Evolutionary conservation across 2,797 vertebrate genomes (phyloP).

Genomic region (Corythornis leucogaster): DNA sequence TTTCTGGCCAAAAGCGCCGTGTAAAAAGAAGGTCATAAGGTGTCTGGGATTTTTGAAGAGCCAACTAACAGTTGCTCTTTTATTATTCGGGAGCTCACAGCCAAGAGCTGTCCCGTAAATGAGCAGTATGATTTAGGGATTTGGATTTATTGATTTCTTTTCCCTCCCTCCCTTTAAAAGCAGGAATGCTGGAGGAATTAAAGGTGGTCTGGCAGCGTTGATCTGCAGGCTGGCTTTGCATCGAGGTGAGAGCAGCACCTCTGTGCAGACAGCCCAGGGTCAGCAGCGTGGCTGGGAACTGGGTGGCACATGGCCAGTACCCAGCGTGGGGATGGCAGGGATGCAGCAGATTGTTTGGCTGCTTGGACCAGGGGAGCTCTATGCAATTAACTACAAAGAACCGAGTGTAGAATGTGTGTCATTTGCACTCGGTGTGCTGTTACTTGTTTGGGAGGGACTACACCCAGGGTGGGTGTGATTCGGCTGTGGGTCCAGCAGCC

Average conservation of each 20-base stretch:
- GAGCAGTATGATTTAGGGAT: constrained; percentile 34
- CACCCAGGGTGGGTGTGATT: not conserved
- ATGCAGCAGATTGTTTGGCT: not conserved
- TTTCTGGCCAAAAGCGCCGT: constrained; percentile 3
- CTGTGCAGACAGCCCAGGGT: not conserved
- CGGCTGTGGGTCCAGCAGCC: not conserved
- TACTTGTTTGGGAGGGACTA: not conserved
- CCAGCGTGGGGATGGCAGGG: not conserved
- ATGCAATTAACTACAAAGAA: not conserved
- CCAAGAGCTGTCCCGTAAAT: constrained; percentile 64
- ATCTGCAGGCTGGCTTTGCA: not conserved
- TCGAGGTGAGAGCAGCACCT: not conserved
- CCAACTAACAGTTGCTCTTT: constrained; percentile 32
- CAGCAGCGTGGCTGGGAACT: not conserved
- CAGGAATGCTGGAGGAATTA: constrained; percentile 49
- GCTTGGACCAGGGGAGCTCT: not conserved
- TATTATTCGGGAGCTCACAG: constrained; percentile 44
- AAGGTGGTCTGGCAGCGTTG: constrained; percentile 54
- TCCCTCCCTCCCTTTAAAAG: not conserved
- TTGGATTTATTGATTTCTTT: not conserved
- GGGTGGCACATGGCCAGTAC: not conserved
- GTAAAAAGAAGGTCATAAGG: constrained; percentile 41
- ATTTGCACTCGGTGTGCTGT: not conserved
- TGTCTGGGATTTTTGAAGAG: constrained; percentile 57
- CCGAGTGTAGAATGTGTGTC: not conserved